Percentiles rank a stretch among this genome's conserved stretches.
Evolutionary conservation across 2,888 invertebrate species (phyloP).

Genomic region (Callinectes sapidus): DNA sequence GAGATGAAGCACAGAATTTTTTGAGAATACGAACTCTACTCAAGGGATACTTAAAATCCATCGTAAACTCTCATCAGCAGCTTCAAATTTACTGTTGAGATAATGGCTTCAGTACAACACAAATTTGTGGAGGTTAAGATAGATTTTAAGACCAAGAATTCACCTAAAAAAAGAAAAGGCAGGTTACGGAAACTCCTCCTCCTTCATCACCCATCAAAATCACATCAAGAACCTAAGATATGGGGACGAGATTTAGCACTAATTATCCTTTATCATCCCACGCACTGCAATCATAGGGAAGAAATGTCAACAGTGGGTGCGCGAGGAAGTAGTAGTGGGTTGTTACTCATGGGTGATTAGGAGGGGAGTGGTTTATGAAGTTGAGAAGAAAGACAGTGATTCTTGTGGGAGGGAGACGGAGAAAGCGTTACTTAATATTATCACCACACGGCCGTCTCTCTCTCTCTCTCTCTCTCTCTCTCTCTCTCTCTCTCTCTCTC

Average conservation of each 20-base stretch:
- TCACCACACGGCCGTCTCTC: not conserved
- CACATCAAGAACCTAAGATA: not conserved
- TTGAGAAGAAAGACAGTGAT: not conserved
- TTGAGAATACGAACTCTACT: too few species aligned
- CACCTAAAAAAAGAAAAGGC: too few species aligned
- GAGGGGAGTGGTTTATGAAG: not conserved
- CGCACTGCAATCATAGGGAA: not conserved
- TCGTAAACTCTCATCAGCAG: too few species aligned
- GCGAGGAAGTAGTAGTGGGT: not conserved
- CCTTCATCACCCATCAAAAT: not conserved
- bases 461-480: not conserved
- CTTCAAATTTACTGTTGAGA: too few species aligned
- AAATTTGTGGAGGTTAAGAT: too few species aligned
- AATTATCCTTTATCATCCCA: not conserved
- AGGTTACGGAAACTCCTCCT: not conserved
- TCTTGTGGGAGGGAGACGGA: not conserved
- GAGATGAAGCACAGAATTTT: too few species aligned
- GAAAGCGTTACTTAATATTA: not conserved
- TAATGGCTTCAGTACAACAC: too few species aligned
- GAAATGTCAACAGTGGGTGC: not conserved
- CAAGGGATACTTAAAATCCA: too few species aligned
- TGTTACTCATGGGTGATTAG: not conserved
- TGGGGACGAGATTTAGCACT: not conserved
- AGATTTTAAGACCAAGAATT: too few species aligned
- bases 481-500: constrained; percentile 27